These are phyloP conservation scores for Hemiprocne comata DNA, from an alignment of 2,113 vertebrate genomes.

Conservation along the genomic window DNA sequence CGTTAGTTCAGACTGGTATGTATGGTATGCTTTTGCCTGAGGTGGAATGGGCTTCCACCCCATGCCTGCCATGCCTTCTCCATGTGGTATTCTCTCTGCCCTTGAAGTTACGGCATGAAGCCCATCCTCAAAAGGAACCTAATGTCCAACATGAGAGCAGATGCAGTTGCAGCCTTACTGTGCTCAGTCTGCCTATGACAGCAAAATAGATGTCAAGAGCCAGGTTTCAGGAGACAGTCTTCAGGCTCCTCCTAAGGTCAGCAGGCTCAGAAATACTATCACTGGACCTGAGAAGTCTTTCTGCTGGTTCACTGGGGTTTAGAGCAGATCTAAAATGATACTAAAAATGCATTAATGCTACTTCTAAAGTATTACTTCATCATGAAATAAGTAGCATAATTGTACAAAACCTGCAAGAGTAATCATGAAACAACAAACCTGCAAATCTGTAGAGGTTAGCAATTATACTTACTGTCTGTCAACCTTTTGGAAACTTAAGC, in stretches of 20 bases:
- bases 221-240: neutral
- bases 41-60: neutral
- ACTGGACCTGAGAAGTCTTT: neutral
- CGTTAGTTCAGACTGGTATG: neutral
- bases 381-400: neutral
- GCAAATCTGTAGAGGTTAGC: neutral
- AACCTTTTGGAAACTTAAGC: neutral
- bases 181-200: neutral
- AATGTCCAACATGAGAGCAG: neutral
- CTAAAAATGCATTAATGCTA: accelerated
- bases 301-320: neutral
- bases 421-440: neutral
- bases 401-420: neutral
- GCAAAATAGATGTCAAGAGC: neutral
- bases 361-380: neutral
- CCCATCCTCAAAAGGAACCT: neutral
- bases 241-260: neutral
- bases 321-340: neutral
- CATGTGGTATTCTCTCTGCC: neutral
- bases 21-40: neutral
- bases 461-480: neutral
- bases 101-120: neutral
- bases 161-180: neutral
- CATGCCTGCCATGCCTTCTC: neutral
- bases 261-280: neutral